Percentiles rank a stretch among this genome's conserved stretches.
Conservation (phyloP, 1,140 invertebrate genomes). For the Drosophila busckii region DNA sequence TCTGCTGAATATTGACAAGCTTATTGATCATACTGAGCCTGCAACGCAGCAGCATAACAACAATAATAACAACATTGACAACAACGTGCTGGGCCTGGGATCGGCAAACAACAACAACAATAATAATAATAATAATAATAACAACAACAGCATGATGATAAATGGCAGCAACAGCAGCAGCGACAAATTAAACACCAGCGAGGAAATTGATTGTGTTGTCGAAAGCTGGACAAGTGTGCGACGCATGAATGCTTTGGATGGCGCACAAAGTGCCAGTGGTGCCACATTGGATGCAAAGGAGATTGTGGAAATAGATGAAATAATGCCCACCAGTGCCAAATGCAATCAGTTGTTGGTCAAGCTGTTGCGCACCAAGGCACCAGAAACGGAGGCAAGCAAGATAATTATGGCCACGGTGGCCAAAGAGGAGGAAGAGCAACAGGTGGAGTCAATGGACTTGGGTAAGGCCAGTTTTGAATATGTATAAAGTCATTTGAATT, state of each 20-base stretch:
- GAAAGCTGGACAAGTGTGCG: conserved; percentile 72
- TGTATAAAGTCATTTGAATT: neutral
- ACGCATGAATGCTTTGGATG: conserved; percentile 63
- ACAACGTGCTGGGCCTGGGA: conserved; percentile 30
- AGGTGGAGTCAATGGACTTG: conserved; percentile 32
- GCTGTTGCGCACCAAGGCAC: conserved; percentile 57
- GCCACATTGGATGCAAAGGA: conserved; percentile 36
- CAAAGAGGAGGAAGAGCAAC: conserved; percentile 55
- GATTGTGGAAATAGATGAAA: conserved; percentile 68
- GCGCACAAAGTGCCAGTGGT: conserved; percentile 37
- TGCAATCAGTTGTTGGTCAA: conserved; percentile 72
- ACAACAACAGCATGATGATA: conserved; percentile 44
- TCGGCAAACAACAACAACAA: conserved; percentile 46
- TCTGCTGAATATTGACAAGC: conserved; percentile 55
- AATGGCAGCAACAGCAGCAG: conserved; percentile 41
- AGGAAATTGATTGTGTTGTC: conserved; percentile 68
- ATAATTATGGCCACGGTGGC: conserved; percentile 71
- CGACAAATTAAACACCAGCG: conserved; percentile 43
- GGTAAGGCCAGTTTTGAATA: conserved; percentile 29
- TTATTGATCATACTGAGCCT: conserved; percentile 49
- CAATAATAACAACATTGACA: conserved; percentile 47
- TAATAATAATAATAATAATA: conserved; percentile 49
- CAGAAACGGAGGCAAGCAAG: conserved; percentile 45
- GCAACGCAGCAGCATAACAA: conserved; percentile 58
- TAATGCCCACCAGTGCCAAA: conserved; percentile 62